These are phyloP conservation scores for Musca domestica DNA, from an alignment of 1,140 invertebrate genomes.

Conservation along the genomic window DNA sequence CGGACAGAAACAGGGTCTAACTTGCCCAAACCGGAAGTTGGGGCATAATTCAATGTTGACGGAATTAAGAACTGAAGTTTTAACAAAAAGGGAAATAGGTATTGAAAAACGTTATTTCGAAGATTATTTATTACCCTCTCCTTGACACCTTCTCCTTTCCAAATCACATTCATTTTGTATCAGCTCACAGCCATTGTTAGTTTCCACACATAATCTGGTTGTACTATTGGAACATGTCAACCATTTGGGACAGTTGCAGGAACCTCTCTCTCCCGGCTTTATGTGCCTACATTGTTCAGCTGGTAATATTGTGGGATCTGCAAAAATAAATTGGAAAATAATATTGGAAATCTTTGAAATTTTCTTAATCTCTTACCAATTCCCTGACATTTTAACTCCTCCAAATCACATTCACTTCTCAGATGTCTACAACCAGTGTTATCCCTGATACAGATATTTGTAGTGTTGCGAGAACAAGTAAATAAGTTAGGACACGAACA, in stretches of 20 bases:
- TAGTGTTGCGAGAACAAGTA: not conserved
- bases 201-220: not conserved
- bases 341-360: not conserved
- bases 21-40: not conserved
- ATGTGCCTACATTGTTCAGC: not conserved
- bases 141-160: constrained; percentile 1
- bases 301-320: not conserved
- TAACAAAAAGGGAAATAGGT: not conserved
- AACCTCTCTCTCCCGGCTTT: not conserved
- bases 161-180: constrained; percentile 8
- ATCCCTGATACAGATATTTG: not conserved
- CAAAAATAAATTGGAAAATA: not conserved
- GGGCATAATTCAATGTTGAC: not conserved
- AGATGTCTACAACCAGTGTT: not conserved
- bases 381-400: not conserved
- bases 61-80: not conserved
- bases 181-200: not conserved
- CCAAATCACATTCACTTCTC: constrained; percentile 3
- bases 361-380: not conserved
- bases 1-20: not conserved
- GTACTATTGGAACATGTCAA: not conserved
- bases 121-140: not conserved
- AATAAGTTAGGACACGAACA: not conserved
- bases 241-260: not conserved
- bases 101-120: not conserved